phyloP scores from a whole-genome alignment of 1,140 invertebrate species.

The Pachypeltis micranthus region DNA sequence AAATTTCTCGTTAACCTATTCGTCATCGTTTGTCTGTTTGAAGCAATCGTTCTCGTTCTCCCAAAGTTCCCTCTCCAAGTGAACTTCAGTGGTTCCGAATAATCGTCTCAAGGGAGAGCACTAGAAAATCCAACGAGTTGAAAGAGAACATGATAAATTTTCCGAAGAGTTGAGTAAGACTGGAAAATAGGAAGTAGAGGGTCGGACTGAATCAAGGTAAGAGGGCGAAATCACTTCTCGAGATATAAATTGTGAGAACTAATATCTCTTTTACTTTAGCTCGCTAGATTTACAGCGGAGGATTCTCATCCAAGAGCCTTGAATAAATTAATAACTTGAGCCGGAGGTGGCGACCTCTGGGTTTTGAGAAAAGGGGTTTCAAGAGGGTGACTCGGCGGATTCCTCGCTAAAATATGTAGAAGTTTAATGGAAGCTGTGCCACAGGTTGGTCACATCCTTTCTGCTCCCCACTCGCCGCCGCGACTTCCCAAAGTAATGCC shows the following conservation, averaged over 20 bases:
- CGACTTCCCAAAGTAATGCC: too few relatives aligned
- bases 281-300: neutral
- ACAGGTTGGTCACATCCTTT: slow-evolving; percentile 6
- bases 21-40: too few relatives aligned
- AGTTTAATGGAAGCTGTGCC: slow-evolving; percentile 2
- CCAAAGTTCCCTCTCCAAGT: too few relatives aligned
- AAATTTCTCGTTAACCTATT: too few relatives aligned
- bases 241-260: slow-evolving; percentile 3
- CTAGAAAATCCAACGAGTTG: too few relatives aligned
- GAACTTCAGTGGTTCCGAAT: too few relatives aligned
- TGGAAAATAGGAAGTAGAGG: too few relatives aligned
- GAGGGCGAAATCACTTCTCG: slow-evolving; percentile 2
- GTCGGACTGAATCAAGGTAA: neutral
- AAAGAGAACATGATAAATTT: too few relatives aligned
- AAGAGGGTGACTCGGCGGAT: neutral
- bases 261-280: slow-evolving; percentile 4
- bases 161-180: too few relatives aligned
- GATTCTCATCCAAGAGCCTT: slow-evolving; percentile 1
- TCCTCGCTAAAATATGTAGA: slow-evolving; percentile 4
- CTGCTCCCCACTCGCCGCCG: too few relatives aligned
- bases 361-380: neutral
- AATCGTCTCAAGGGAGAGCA: too few relatives aligned
- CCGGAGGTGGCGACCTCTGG: slow-evolving; percentile 1
- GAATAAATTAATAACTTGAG: slow-evolving; percentile 6
- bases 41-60: too few relatives aligned